Evolutionary conservation across 2,113 vertebrate genomes (phyloP), one percentile per base, ranked within the genome.

Genomic region (Brienomyrus brachyistius): DNA sequence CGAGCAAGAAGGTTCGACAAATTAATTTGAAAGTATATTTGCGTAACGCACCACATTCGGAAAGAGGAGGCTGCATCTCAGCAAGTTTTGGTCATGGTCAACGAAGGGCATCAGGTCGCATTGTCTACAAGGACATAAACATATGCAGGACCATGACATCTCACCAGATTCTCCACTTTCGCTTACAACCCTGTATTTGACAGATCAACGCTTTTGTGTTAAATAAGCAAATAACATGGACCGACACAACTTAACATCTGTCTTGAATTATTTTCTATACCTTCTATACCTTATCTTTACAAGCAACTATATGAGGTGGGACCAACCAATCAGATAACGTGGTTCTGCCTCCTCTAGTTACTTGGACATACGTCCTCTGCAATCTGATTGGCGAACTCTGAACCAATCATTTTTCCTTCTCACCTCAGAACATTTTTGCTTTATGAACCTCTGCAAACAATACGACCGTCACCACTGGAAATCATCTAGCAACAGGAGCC

Each of bases 101-200:
- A 7, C 3, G 27, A 54, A 6, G 85, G 85, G 10, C 13, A 40
- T 35, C 51, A 87, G n/a, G 48, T 8, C 6, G 17, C 85, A 87
- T 11, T 2, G 0, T 4, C 0, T 54, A 6, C 47, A 0, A 15
- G 45, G 40, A 87, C 23, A 54, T 7, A 56, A 52, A 0, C 1
- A 89, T 21, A 27, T 8, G 1, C 2, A 43, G 3, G 10, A 27
- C 70, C 48, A 17, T 43, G 23, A 62, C 23, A n/a, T 70, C 62
- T 70, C n/a, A 70, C n/a, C 6, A 10, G 13, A 40, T 74, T 48
- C 56, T 5, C 0, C 5, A 45, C 77, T 8, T 82, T 45, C 6
- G 8, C 43, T 21, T 43, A 45, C 45, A 84, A 19, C 82, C 21
- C 45, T n/a, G 45, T 15, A 52, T 74, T 45, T n/a, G 4, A 23